These are phyloP conservation scores for Phasianus colchicus DNA, from an alignment of 2,113 vertebrate genomes.

Conservation along the genomic window DNA sequence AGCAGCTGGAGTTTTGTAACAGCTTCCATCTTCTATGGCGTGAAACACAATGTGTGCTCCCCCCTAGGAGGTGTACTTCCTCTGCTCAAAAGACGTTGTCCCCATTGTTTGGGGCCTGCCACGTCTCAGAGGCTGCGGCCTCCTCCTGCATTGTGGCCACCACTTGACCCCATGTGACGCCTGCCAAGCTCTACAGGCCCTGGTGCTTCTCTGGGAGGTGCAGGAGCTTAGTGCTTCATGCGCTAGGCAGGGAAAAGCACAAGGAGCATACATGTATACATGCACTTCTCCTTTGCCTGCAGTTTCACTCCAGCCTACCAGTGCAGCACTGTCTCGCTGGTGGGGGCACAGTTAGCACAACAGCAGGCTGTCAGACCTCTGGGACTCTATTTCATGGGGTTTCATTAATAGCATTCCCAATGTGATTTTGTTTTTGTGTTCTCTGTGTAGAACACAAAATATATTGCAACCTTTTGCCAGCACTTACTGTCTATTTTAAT, in stretches of 20 bases:
- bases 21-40: neutral
- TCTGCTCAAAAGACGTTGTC: neutral
- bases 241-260: rapidly evolving
- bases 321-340: neutral
- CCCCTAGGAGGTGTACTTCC: neutral
- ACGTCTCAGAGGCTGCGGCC: neutral
- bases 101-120: neutral
- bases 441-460: neutral
- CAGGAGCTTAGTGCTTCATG: neutral
- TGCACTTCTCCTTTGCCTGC: neutral
- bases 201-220: neutral
- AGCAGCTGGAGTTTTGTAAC: neutral
- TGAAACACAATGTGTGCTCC: neutral
- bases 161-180: neutral
- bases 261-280: neutral
- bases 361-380: neutral
- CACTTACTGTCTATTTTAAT: neutral
- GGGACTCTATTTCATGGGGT: neutral
- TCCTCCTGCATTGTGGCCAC: neutral
- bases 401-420: neutral
- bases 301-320: neutral
- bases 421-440: neutral
- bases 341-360: neutral
- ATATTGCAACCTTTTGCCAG: neutral
- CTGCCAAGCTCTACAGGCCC: rapidly evolving